These are phyloP conservation scores for Drosophila algonquin DNA, from an alignment of 2,888 invertebrate species.

Conservation along the genomic window DNA sequence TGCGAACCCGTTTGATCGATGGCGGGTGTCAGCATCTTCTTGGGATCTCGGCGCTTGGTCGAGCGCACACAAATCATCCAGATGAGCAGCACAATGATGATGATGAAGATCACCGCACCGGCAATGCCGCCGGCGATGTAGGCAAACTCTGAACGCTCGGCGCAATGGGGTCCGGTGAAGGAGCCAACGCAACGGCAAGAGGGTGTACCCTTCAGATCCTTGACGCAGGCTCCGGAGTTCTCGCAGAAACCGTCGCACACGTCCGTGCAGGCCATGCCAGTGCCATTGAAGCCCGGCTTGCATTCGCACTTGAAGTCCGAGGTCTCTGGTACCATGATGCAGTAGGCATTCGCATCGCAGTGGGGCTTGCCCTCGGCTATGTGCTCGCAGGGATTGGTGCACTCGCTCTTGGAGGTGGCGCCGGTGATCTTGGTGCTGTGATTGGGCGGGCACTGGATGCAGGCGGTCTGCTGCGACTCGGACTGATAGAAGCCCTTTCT, in stretches of 20 bases:
- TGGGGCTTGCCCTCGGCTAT: constrained; percentile 90
- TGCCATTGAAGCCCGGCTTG: constrained; percentile 96
- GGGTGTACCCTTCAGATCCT: constrained; percentile 92
- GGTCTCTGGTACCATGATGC: constrained; percentile 92
- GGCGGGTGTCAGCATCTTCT: constrained; percentile 94
- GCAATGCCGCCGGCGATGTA: constrained; percentile 97
- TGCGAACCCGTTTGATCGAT: constrained; percentile 96
- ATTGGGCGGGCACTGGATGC: constrained; percentile 94
- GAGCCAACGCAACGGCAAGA: constrained; percentile 96
- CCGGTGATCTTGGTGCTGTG: constrained; percentile 93
- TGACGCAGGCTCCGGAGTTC: constrained; percentile 94
- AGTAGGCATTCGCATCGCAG: constrained; percentile 94
- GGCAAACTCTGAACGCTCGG: constrained; percentile 96
- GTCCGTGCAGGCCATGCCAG: constrained; percentile 91
- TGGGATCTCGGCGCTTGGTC: constrained; percentile 94
- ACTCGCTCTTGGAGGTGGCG: constrained; percentile 91
- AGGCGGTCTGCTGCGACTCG: constrained; percentile 93
- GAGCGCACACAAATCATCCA: constrained; percentile 99
- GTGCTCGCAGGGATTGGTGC: constrained; percentile 95
- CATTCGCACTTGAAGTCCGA: constrained; percentile 95
- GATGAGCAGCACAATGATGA: constrained; percentile 95
- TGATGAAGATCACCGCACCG: constrained; percentile 96
- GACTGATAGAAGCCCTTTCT: constrained; percentile 96
- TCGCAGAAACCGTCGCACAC: constrained; percentile 94
- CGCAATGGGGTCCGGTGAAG: constrained; percentile 94